Evolutionary conservation across 2,797 vertebrate genomes (phyloP).

Genomic region (Callimico goeldii): DNA sequence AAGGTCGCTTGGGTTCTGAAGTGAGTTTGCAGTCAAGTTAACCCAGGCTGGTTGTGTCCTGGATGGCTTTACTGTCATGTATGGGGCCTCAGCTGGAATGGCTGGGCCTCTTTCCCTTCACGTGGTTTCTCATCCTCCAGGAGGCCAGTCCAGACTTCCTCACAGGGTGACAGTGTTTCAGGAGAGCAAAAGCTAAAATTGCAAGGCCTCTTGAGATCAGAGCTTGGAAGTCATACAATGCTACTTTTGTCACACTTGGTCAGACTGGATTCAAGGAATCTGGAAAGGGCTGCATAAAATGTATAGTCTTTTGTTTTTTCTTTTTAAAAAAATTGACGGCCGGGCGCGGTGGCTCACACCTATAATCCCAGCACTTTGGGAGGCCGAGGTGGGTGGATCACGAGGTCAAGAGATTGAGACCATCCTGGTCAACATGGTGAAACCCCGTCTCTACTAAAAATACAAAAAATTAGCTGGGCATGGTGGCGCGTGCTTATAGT

Average conservation of each 20-base stretch:
- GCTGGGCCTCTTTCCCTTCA: neutral
- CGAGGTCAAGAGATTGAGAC: no score
- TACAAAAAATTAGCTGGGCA: no score
- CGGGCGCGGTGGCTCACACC: accelerated
- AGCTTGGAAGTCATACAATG: neutral
- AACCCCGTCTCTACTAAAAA: no score
- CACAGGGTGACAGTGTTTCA: neutral
- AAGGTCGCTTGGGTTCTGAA: neutral
- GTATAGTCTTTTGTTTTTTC: neutral
- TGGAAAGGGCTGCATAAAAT: neutral
- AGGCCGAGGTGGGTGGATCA: accelerated
- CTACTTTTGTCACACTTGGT: neutral
- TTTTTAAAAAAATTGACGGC: neutral
- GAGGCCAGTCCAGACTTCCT: neutral
- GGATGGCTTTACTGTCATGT: neutral
- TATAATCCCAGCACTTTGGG: no score
- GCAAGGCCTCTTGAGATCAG: neutral
- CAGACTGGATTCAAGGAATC: neutral
- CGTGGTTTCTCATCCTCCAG: neutral
- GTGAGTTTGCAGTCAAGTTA: neutral
- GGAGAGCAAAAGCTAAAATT: neutral
- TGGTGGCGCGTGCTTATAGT: no score
- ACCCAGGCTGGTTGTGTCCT: neutral
- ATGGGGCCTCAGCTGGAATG: neutral
- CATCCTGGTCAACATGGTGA: no score